Conservation (phyloP, 2,888 invertebrate species). For the Acleris holmiana region DNA sequence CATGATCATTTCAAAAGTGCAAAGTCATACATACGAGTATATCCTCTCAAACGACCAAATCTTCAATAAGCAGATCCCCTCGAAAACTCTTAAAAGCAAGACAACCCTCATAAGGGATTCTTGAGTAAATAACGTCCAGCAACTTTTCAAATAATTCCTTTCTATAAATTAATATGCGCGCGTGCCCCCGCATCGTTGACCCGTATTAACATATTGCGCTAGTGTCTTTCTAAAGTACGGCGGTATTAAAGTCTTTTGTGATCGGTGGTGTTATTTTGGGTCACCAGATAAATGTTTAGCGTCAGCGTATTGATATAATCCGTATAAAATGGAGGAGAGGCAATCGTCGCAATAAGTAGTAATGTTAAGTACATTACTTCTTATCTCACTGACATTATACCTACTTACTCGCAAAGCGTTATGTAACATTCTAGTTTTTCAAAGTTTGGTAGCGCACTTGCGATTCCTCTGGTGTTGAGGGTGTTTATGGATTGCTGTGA, state of each 20-base stretch:
- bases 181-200: slow-evolving; percentile 31
- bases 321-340: no score
- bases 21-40: no score
- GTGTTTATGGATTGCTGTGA: no score
- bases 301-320: no score
- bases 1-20: no score
- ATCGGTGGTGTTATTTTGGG: slow-evolving; percentile 2
- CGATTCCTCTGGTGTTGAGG: no score
- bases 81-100: slow-evolving; percentile 6
- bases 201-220: slow-evolving; percentile 26
- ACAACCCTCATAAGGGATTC: slow-evolving; percentile 26
- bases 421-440: no score
- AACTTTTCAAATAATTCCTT: slow-evolving; percentile 37
- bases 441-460: no score
- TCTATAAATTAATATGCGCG: slow-evolving; percentile 35
- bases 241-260: slow-evolving; percentile 17
- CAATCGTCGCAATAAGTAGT: no score
- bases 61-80: slow-evolving; percentile 9
- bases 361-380: no score
- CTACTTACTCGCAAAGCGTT: no score
- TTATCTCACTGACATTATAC: no score
- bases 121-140: slow-evolving; percentile 24
- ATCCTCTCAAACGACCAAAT: neutral
- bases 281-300: neutral
- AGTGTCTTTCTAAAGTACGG: slow-evolving; percentile 8